Base-by-base conservation (phyloP, 1,140 invertebrate genomes). In the Orussus abietinus region DNA sequence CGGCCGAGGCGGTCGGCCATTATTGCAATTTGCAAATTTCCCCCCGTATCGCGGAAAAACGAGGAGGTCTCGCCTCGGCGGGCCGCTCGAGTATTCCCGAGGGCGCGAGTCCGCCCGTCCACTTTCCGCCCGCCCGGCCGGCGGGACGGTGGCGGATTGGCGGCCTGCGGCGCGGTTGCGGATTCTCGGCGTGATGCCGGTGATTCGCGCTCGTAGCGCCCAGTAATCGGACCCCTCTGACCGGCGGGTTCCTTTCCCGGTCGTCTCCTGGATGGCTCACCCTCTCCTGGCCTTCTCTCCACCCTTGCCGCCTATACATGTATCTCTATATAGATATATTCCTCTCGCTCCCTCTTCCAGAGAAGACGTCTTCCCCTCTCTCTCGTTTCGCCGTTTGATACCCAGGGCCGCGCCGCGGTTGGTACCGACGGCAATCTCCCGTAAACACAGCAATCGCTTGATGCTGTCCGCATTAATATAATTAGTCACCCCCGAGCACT, bases 401-500 rank as follows among this genome's bases (percentile, higher is more conserved):
- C 38, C 31, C 7, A 19, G 34, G 34, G 13, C 13, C 15, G 34
- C 10, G 31, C 14, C n/a, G 10, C 10, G 15, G 31, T 33, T 33
- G 9, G 13, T 33, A 33, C 10, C 10, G 15, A 12, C 34, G 41
- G 51, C 57, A 71, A 72, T 72, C 65, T 71, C 47, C 43, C 58
- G 62, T 74, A 74, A 72, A 74, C 57, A 72, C 69, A 65, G 67
- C 68, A 66, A 74, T 74, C 62, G 61, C 52, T 60, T 57, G 65
- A 71, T 66, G 60, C 62, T 56, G 60, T 60, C 61, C 61, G 63
- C 62, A 74, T 74, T 74, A 74, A 72, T 74, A 70, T 74, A 71
- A 74, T 74, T 74, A 74, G 68, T 72, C 61, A 74, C 69, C 71
- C n/a, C 66, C 68, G 61, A 70, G 63, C 62, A 57, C 35, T 51